Conservation (phyloP, 2,888 invertebrate genomes). For the Drosophila sordidula region DNA sequence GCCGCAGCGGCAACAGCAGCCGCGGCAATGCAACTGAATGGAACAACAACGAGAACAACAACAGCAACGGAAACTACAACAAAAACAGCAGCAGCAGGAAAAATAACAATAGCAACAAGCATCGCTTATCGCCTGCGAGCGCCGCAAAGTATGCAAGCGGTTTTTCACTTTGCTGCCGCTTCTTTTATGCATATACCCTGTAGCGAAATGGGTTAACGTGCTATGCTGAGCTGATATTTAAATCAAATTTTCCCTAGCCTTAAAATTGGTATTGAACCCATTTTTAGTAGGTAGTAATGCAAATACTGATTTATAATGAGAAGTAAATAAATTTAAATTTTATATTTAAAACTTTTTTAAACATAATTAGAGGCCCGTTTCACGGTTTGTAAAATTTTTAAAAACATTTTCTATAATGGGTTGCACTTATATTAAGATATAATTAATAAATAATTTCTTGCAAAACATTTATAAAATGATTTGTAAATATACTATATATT, state of each 20-base stretch:
- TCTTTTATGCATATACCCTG: conserved; percentile 47
- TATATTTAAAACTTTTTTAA: no score
- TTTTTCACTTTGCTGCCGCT: conserved; percentile 67
- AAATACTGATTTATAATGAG: no score
- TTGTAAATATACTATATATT: background rate
- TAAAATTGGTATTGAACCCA: background rate
- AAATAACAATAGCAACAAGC: conserved; percentile 60
- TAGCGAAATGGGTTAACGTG: background rate
- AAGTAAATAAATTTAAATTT: no score
- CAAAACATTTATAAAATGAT: no score
- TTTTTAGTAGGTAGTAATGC: no score
- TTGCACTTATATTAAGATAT: no score
- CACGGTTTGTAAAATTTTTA: no score
- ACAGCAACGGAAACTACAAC: conserved; percentile 25
- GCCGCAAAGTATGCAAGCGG: conserved; percentile 76
- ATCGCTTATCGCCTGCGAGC: conserved; percentile 74
- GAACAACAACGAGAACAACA: conserved; percentile 32
- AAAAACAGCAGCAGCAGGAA: conserved; percentile 15
- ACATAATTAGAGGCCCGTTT: no score
- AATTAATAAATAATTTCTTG: no score
- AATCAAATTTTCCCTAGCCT: background rate
- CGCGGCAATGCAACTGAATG: conserved; percentile 42
- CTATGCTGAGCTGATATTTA: background rate
- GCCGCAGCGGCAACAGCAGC: conserved; percentile 39
- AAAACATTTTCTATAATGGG: no score